Evolutionary conservation across 2,888 invertebrate species (phyloP).

Genomic region (Antitype chi): DNA sequence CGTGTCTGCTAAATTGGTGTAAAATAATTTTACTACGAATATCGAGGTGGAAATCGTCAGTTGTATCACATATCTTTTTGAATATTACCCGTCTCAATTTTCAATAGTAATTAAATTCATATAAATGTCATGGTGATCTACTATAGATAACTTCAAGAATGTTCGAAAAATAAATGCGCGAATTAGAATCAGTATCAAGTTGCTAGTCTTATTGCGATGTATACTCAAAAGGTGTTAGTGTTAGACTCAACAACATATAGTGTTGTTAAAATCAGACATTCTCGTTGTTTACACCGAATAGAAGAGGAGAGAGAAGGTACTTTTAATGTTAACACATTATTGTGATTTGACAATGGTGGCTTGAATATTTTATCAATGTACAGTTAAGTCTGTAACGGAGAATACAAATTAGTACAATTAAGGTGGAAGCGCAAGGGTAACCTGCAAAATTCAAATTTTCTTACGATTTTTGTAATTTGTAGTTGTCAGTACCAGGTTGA

Average conservation of each 20-base stretch:
- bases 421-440: too few relatives aligned
- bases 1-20: constrained; percentile 72
- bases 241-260: constrained; percentile 80
- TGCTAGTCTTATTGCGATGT: constrained; percentile 73
- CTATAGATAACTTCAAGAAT: constrained; percentile 42
- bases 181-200: constrained; percentile 15
- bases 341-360: constrained; percentile 2
- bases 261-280: constrained; percentile 84
- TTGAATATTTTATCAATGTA: constrained; percentile 21
- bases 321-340: constrained; percentile 13
- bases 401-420: background rate
- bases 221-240: constrained; percentile 79
- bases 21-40: constrained; percentile 48
- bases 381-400: background rate
- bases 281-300: constrained; percentile 83
- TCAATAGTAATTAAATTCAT: constrained; percentile 12
- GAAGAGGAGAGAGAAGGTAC: constrained; percentile 84
- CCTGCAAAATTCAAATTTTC: too few relatives aligned
- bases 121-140: constrained; percentile 57
- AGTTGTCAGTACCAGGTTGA: too few relatives aligned
- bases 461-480: too few relatives aligned
- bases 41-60: constrained; percentile 64
- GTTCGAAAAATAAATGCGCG: constrained; percentile 21
- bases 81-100: constrained; percentile 7
- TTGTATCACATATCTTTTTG: constrained; percentile 60